Evolutionary conservation across 2,797 vertebrate genomes (phyloP).

Genomic region (Syngnathus rostellatus): DNA sequence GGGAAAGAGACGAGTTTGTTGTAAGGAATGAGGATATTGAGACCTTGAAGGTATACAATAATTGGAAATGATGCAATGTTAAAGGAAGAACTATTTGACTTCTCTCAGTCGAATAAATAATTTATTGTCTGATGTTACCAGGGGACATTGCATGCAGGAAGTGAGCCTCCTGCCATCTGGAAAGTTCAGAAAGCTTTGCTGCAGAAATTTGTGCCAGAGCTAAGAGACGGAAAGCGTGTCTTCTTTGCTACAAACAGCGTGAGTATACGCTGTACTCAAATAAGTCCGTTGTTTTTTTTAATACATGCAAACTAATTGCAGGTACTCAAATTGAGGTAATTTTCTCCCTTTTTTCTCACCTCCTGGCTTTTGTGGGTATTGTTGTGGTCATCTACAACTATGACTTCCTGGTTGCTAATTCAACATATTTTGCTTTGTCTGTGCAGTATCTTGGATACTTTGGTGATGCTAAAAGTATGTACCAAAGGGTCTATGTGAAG

Average conservation of each 20-base stretch:
- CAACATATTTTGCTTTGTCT: conserved; percentile 12
- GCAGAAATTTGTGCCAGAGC: conserved; percentile 97
- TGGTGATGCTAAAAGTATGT: conserved; percentile 93
- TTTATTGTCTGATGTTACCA: conserved; percentile 39
- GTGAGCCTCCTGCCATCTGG: conserved; percentile 96
- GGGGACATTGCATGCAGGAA: conserved; percentile 83
- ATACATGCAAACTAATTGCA: background rate
- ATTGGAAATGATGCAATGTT: background rate
- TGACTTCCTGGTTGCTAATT: background rate
- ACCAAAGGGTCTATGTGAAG: conserved; percentile 93
- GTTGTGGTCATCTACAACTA: background rate
- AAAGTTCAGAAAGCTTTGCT: conserved; percentile 98
- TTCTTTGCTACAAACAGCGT: conserved; percentile 98
- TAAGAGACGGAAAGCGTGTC: conserved; percentile 87
- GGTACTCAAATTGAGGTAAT: too few species aligned
- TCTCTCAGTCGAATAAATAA: background rate
- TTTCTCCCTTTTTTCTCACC: background rate
- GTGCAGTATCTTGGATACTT: conserved; percentile 96
- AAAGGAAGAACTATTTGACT: background rate
- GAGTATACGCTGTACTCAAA: conserved; percentile 50
- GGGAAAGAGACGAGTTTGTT: conserved; percentile 96
- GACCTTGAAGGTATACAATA: conserved; percentile 76
- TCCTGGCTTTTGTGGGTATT: background rate
- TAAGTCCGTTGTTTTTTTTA: background rate
- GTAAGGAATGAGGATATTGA: conserved; percentile 97